These are phyloP conservation scores for Ochlodes sylvanus DNA, from an alignment of 2,888 invertebrate species.

Conservation along the genomic window DNA sequence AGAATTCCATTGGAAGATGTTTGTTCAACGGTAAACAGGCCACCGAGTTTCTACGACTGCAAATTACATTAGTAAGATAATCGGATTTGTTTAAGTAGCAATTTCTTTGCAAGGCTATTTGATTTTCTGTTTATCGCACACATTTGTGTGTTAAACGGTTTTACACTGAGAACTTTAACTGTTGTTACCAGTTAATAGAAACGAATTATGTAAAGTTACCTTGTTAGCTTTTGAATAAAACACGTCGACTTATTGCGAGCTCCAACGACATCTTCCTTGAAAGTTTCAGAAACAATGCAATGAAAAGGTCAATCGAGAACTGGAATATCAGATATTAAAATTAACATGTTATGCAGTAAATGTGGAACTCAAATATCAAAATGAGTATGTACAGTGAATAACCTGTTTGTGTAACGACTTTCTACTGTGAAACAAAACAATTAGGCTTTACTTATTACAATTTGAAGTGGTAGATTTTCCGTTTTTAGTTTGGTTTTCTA, in stretches of 20 bases:
- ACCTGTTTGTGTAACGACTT: too few relatives aligned
- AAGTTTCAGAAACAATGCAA: neutral
- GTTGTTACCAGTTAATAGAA: constrained; percentile 12
- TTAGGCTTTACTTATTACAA: too few relatives aligned
- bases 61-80: constrained; percentile 57
- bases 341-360: neutral
- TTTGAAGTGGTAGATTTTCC: too few relatives aligned
- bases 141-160: constrained; percentile 26
- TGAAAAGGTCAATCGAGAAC: neutral
- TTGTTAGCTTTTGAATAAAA: constrained; percentile 29
- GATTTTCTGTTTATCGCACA: constrained; percentile 25
- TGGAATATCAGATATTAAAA: constrained; percentile 9
- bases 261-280: constrained; percentile 2
- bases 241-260: constrained; percentile 12
- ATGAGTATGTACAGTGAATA: too few relatives aligned
- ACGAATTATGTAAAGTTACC: constrained; percentile 25
- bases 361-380: too few relatives aligned
- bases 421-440: too few relatives aligned
- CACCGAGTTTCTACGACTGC: constrained; percentile 52
- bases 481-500: too few relatives aligned
- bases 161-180: constrained; percentile 8
- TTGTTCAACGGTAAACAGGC: constrained; percentile 1
- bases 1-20: neutral
- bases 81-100: constrained; percentile 52
- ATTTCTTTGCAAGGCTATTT: constrained; percentile 41